These are phyloP conservation scores for Caenorhabditis remanei DNA, from an alignment of 1,140 invertebrate genomes.

Conservation along the genomic window DNA sequence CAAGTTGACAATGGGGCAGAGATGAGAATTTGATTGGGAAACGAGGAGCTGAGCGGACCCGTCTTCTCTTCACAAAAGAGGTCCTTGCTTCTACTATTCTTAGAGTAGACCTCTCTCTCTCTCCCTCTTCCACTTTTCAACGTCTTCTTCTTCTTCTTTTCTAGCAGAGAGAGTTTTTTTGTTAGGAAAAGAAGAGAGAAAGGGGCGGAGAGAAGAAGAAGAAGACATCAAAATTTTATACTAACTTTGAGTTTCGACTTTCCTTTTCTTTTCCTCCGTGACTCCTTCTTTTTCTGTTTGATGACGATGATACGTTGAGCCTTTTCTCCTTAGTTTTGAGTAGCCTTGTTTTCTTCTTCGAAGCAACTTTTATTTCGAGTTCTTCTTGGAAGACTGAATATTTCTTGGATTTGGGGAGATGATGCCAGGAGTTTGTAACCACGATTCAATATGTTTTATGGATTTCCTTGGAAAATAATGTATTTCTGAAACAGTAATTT, in stretches of 20 bases:
- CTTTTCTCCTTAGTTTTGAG: background rate
- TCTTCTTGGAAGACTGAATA: background rate
- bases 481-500: no score
- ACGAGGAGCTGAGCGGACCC: constrained; percentile 10
- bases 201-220: constrained; percentile 21
- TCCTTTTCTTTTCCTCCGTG: background rate
- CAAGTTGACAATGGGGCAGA: constrained; percentile 55
- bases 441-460: no score
- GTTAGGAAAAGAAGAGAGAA: background rate
- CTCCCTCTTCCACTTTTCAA: background rate
- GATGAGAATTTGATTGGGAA: constrained; percentile 53
- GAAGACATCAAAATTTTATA: constrained; percentile 52
- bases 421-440: no score
- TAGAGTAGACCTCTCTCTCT: background rate
- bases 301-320: constrained; percentile 38
- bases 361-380: background rate
- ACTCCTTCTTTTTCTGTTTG: constrained; percentile 4
- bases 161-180: background rate
- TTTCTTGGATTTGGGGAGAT: background rate
- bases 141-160: background rate
- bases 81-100: background rate
- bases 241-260: constrained; percentile 51
- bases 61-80: background rate
- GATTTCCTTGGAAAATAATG: no score
- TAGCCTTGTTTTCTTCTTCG: background rate